Conservation (phyloP, 2,888 invertebrate species). For the Melipona bicolor region DNA sequence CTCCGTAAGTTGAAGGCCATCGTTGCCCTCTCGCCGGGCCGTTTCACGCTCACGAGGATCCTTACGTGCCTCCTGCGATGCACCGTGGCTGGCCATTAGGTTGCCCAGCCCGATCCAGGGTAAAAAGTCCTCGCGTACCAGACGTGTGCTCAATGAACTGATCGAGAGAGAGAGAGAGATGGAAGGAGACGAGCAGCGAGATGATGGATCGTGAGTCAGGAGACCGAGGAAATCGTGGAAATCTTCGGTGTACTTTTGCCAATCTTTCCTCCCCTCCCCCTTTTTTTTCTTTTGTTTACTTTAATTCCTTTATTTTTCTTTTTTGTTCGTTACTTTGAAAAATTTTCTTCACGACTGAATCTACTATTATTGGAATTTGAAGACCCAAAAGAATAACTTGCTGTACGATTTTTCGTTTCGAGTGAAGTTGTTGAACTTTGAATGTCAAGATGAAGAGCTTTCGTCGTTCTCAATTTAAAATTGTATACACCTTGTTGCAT, state of each 20-base stretch:
- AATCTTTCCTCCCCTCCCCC: neutral
- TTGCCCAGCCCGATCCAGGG: slow-evolving; percentile 59
- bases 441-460: no score
- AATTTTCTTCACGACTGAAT: no score
- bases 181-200: neutral
- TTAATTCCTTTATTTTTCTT: neutral
- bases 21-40: slow-evolving; percentile 46
- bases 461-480: no score
- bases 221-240: neutral
- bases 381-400: no score
- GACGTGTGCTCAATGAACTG: slow-evolving; percentile 79
- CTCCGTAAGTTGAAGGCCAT: slow-evolving; percentile 74
- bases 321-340: no score
- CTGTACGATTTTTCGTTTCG: no score
- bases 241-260: neutral
- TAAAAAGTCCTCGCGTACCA: slow-evolving; percentile 79
- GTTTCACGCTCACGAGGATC: slow-evolving; percentile 65
- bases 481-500: no score
- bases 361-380: no score
- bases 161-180: slow-evolving; percentile 17
- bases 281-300: neutral
- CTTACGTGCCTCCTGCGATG: slow-evolving; percentile 64
- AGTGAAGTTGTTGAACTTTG: no score
- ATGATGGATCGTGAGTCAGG: neutral
- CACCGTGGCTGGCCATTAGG: slow-evolving; percentile 63